These are phyloP conservation scores for Polyergus mexicanus DNA, from an alignment of 1,140 invertebrate genomes.

Conservation along the genomic window DNA sequence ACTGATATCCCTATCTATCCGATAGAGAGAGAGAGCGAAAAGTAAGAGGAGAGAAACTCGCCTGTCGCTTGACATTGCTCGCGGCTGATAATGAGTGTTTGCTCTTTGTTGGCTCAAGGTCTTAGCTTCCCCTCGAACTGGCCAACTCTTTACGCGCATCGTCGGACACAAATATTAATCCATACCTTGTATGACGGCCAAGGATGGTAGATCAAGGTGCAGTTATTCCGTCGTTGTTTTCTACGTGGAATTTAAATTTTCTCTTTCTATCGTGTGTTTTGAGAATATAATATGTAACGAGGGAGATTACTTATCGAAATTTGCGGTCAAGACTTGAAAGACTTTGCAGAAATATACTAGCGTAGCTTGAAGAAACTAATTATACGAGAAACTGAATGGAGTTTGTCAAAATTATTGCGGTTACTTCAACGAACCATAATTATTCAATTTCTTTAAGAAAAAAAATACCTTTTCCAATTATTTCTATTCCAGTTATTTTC, in stretches of 20 bases:
- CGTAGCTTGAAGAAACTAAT: neutral
- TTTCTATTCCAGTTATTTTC: neutral
- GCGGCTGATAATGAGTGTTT: constrained; percentile 78
- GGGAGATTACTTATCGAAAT: constrained; percentile 4
- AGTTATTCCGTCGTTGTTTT: constrained; percentile 7
- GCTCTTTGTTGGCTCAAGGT: constrained; percentile 78
- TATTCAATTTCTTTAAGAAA: neutral
- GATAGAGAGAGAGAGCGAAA: constrained; percentile 62
- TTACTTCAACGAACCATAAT: neutral
- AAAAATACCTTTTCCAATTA: neutral
- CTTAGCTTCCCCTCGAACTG: constrained; percentile 34
- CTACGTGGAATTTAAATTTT: constrained; percentile 12
- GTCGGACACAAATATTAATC: constrained; percentile 51
- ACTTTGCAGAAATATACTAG: neutral
- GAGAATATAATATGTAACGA: neutral
- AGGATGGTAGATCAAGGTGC: constrained; percentile 42
- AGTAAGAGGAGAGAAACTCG: constrained; percentile 66
- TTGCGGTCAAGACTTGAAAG: neutral
- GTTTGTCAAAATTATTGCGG: neutral
- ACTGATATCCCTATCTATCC: constrained; percentile 2
- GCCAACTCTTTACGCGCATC: constrained; percentile 18
- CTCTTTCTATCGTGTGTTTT: neutral
- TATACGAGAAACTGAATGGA: neutral
- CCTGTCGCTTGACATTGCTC: constrained; percentile 77
- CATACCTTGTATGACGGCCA: constrained; percentile 15